Conservation (phyloP, 2,888 invertebrate species). For the Limnephilus lunatus region DNA sequence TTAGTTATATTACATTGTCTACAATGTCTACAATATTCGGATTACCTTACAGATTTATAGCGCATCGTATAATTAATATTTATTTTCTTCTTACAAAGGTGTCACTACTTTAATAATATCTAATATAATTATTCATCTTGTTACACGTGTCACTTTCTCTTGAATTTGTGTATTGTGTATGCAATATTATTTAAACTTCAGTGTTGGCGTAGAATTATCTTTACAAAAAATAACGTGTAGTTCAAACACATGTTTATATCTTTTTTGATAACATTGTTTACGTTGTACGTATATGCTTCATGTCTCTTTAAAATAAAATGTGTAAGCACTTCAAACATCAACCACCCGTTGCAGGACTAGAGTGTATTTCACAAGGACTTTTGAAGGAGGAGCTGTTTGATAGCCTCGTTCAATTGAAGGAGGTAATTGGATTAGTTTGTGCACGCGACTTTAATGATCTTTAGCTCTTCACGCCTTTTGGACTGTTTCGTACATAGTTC, state of each 20-base stretch:
- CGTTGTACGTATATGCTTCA: background rate
- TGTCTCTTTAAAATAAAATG: background rate
- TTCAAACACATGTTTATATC: background rate
- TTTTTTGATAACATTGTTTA: background rate
- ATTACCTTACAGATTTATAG: background rate
- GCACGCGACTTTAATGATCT: background rate
- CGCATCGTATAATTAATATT: too few species aligned
- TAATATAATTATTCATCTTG: too few species aligned
- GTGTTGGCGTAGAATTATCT: background rate
- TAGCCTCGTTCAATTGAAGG: too few species aligned
- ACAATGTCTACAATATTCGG: too few species aligned
- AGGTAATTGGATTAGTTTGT: background rate
- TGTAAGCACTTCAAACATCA: background rate
- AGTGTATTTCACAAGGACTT: background rate
- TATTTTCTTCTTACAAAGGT: too few species aligned
- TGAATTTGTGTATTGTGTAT: background rate
- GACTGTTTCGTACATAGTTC: background rate
- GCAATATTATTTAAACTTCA: background rate
- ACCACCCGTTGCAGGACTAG: background rate
- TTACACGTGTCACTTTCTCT: background rate
- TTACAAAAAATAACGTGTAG: background rate
- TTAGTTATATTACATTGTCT: too few species aligned
- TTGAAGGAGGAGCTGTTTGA: background rate
- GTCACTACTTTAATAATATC: too few species aligned
- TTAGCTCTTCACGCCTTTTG: background rate